Percentiles rank a stretch among this genome's conserved stretches.
These are phyloP conservation scores for Acleris emargana DNA, from an alignment of 2,888 invertebrate genomes.

Conservation along the genomic window DNA sequence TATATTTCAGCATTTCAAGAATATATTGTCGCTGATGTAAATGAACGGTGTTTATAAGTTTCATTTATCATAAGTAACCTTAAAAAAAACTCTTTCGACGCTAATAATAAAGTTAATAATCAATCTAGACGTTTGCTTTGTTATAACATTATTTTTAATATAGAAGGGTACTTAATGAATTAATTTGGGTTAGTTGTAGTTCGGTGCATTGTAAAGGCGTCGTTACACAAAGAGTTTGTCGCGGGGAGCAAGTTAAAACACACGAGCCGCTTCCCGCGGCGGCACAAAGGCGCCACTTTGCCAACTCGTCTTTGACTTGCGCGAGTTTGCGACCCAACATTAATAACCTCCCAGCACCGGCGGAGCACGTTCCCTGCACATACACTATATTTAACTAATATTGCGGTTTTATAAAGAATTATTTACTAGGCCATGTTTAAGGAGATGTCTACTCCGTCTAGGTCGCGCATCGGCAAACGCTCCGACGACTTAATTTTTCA, in stretches of 20 bases:
- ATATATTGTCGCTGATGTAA: constrained; percentile 24
- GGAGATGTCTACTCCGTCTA: background rate
- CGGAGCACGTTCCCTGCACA: constrained; percentile 29
- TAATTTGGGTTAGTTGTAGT: constrained; percentile 45
- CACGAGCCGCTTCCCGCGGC: constrained; percentile 54
- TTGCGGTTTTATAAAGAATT: background rate
- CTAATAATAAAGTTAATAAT: no score
- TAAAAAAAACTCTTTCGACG: background rate
- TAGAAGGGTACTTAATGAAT: constrained; percentile 14
- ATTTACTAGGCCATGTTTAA: no score
- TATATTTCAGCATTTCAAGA: constrained; percentile 42
- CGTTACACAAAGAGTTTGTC: constrained; percentile 73
- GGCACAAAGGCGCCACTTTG: constrained; percentile 78
- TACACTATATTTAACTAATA: background rate
- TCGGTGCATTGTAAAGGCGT: constrained; percentile 59
- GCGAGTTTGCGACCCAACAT: constrained; percentile 72
- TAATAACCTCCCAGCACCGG: constrained; percentile 67
- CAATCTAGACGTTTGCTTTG: no score
- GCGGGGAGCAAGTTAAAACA: constrained; percentile 58
- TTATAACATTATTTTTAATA: no score
- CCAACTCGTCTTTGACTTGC: constrained; percentile 73
- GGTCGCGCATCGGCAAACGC: constrained; percentile 46
- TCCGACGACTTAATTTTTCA: constrained; percentile 73
- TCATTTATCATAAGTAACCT: background rate
- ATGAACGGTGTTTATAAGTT: constrained; percentile 9